phyloP scores from a whole-genome alignment of 2,113 vertebrate species.

The Jaculus jaculus region DNA sequence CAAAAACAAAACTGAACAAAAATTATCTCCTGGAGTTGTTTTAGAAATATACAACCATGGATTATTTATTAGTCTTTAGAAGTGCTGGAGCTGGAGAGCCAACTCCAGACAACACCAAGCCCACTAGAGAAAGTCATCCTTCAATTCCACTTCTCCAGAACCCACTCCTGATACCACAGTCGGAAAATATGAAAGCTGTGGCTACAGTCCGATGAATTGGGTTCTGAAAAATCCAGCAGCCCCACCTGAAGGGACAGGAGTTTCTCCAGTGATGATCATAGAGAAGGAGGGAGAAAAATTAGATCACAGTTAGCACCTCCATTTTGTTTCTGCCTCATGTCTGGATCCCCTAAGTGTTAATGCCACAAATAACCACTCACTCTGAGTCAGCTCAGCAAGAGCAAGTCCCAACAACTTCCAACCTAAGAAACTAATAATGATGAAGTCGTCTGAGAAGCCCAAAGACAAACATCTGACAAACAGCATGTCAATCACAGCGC shows the following conservation, averaged over 20 bases:
- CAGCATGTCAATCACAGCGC: background rate
- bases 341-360: background rate
- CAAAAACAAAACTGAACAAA: no score
- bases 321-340: background rate
- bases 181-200: background rate
- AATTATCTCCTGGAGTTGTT: no score
- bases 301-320: background rate
- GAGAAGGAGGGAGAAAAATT: background rate
- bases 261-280: background rate
- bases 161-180: no score
- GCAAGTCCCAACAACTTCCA: background rate
- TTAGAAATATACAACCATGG: no score
- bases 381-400: background rate
- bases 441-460: conserved; percentile 8
- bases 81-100: no score
- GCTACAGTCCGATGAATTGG: background rate
- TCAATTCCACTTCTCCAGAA: no score
- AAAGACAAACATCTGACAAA: background rate
- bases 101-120: no score
- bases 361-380: background rate
- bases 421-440: background rate
- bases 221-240: background rate
- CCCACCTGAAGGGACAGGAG: background rate
- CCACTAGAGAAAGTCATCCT: no score
- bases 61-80: no score